Evolutionary conservation across 92 coral and sea anemone species (phyloP), one percentile per base, ranked within the genome.

Genomic region (Porites cylindrica): DNA sequence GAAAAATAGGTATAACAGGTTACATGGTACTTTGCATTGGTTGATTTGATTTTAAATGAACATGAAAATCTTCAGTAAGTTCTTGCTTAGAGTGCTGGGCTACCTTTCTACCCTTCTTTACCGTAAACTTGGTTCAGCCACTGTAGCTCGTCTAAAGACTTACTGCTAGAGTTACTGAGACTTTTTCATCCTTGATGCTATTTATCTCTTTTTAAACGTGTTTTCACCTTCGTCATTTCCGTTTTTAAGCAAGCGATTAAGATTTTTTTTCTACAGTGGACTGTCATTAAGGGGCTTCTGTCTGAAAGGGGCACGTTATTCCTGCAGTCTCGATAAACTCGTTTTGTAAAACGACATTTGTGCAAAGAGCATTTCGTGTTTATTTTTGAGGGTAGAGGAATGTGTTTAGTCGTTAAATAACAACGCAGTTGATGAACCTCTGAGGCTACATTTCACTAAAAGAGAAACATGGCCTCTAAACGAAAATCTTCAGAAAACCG

Each of bases 341-440:
- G 16, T 67, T 23, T 12, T n/a, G 11, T 7, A 23, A 24, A 21
- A 6, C 17, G 20, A 16, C 66, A 2, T 19, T 53, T 74, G 61
- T 73, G 62, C 43, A 23, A 17, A 58, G 56, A 8, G 43, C 67
- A 76, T 26, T 58, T n/a, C 68, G 0, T 8, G 59, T 67, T 67
- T 76, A 76, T 76, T 76, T 76, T 76, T 76, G 53, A 50, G 80
- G 29, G 23, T 76, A 54, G 80, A 67, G 23, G 12, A n/a, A 59
- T 8, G 7, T 23, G 23, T 76, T 59, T 24, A 17, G 23, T 18
- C 68, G 1, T 76, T 10, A 11, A 54, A 75, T 20, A 38, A 38
- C 43, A 38, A 38, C 43, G 43, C 43, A 38, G 47, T 4, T 38
- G 23, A 76, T 13, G 58, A 56, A 56, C 4, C 16, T 8, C 1